Conservation (phyloP, 2,113 vertebrate species). For the Erythrolamprus reginae region DNA sequence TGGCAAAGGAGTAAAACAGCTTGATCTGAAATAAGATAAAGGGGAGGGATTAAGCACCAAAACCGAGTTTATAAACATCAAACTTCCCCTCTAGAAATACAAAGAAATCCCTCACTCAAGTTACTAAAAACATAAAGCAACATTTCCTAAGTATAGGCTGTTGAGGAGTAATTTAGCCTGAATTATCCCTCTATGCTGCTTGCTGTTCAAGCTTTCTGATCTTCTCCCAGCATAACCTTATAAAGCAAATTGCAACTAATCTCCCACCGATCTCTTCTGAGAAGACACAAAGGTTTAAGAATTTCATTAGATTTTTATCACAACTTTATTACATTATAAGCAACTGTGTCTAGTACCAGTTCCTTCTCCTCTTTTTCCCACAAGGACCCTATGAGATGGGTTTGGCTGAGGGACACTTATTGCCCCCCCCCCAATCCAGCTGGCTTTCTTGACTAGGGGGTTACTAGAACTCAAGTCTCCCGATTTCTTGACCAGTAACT, state of each 20-base stretch:
- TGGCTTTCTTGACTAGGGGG: background rate
- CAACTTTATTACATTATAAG: background rate
- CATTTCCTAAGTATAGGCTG: background rate
- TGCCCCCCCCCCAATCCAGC: background rate
- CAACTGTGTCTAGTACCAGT: background rate
- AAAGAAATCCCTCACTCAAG: background rate
- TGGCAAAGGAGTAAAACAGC: background rate
- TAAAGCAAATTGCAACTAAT: background rate
- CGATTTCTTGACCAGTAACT: background rate
- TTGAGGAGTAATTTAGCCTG: background rate
- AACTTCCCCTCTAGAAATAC: background rate
- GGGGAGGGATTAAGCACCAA: background rate
- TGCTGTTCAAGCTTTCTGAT: background rate
- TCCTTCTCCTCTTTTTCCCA: background rate
- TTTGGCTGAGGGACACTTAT: background rate
- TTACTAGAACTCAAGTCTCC: background rate
- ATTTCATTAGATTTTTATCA: background rate
- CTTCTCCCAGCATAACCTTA: background rate
- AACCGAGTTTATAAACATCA: background rate
- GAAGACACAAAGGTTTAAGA: background rate
- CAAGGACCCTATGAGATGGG: background rate
- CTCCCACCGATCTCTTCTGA: background rate
- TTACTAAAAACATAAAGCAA: background rate
- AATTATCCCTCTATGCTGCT: background rate
- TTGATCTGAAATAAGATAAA: background rate